Evolutionary conservation across 2,888 invertebrate species (phyloP), one percentile per base, ranked within the genome.

Genomic region (Campoplex capitator): DNA sequence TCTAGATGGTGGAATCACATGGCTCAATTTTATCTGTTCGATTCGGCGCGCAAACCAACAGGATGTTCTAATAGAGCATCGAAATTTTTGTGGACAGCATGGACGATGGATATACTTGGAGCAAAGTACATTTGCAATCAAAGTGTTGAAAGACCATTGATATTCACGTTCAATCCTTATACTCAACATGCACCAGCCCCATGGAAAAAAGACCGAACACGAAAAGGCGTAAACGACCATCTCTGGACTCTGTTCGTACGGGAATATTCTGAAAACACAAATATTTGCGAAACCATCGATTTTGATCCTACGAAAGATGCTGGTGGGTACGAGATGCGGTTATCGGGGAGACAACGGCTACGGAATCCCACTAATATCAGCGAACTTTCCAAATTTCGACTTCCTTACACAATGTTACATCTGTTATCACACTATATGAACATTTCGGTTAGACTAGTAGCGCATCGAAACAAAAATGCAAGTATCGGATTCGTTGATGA

Each of bases 111-210:
- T 79, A 54, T 90, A 16, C 74, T 89, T 3, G 38, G 80, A 3
- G 84, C 86, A n/a, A 68, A 77, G 0, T 90, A 85, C 54, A 35
- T 89, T 1, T 91, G 91, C 77, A 23, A 67, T 1, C 62, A 88
- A 42, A 23, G 76, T 2, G 45, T n/a, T 8, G 65, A 80, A 3
- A 75, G 28, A 7, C 11, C 56, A 9, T 68, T 58, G 28, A 70
- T 87, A n/a, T 90, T 89, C 80, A 88, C 86, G 3, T 89, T 83
- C 75, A 88, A 89, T 71, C 90, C 89, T 11, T 90, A 83, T 81
- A 84, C 82, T 3, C 70, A 73, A 0, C 4, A 32, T 3, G 85
- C 88, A 9, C 81, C 88, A 9, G 42, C 77, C 2, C n/a, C 73
- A 3, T 91, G 90, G 91, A n/a, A 75, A 58, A 51, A 76, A 11